Conservation (phyloP, 2,888 invertebrate genomes). For the Tribolium freemani region DNA sequence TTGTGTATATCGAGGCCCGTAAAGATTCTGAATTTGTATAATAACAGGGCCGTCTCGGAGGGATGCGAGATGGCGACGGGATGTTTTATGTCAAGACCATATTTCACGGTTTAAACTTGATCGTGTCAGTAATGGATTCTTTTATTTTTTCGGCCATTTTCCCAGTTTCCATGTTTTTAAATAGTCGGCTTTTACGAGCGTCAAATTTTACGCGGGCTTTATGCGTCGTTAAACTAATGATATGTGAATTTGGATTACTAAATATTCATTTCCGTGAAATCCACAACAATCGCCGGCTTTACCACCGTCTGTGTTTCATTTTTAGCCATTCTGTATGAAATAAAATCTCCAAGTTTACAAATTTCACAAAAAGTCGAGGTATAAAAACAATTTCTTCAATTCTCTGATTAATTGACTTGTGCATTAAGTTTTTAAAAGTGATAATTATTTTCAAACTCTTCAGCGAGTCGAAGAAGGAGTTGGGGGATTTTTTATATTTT, state of each 20-base stretch:
- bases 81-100: conserved; percentile 51
- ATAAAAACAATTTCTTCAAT: too few species aligned
- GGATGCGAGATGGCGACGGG: conserved; percentile 38
- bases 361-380: too few species aligned
- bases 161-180: conserved; percentile 34
- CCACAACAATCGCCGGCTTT: neutral
- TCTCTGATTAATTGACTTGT: too few species aligned
- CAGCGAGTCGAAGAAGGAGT: too few species aligned
- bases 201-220: conserved; percentile 38
- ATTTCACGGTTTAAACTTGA: conserved; percentile 54
- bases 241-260: conserved; percentile 41
- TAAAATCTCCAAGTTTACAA: too few species aligned
- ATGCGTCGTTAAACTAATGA: conserved; percentile 47
- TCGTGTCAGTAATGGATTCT: conserved; percentile 50
- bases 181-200: conserved; percentile 38
- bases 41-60: conserved; percentile 44
- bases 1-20: conserved; percentile 43
- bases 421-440: too few species aligned
- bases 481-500: too few species aligned
- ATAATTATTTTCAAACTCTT: too few species aligned
- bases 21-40: conserved; percentile 53
- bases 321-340: too few species aligned
- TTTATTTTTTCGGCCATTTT: conserved; percentile 45
- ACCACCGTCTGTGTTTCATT: too few species aligned
- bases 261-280: conserved; percentile 25